Evolutionary conservation across 2,113 vertebrate genomes (phyloP).

Genomic region (Aptenodytes forsteri): DNA sequence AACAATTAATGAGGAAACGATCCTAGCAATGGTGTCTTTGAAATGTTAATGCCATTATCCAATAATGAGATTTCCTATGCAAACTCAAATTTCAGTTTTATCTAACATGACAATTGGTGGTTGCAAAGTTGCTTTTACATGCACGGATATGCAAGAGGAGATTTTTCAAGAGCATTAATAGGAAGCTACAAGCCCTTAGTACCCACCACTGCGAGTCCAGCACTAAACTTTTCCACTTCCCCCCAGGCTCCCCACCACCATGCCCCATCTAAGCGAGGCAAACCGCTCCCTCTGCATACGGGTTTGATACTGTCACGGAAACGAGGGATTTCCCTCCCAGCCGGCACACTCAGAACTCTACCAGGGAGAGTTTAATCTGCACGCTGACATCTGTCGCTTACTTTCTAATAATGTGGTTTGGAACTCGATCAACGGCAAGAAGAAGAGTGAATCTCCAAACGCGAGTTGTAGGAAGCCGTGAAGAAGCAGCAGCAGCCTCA

Average conservation of each 20-base stretch:
- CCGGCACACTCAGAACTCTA: conserved; percentile 5
- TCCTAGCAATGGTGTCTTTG: background rate
- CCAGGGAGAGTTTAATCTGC: conserved; percentile 55
- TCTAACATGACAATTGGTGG: background rate
- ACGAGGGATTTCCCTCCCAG: conserved; percentile 31
- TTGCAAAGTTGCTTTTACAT: background rate
- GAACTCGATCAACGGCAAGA: conserved; percentile 10
- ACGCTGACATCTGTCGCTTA: conserved; percentile 52
- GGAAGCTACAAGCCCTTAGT: background rate
- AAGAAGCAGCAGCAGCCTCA: background rate
- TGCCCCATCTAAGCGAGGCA: background rate
- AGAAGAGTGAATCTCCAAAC: background rate
- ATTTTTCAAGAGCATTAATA: background rate
- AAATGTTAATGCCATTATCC: background rate
- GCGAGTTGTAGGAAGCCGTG: background rate
- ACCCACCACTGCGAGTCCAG: background rate
- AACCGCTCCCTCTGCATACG: background rate
- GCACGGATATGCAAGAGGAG: background rate
- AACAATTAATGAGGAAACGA: background rate
- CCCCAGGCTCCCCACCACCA: background rate
- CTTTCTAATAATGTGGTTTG: conserved; percentile 63
- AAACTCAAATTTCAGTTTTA: background rate
- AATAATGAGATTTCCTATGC: background rate
- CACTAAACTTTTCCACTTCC: background rate
- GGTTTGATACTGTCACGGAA: background rate